phyloP scores from a whole-genome alignment of 2,888 invertebrate genomes.

The Caenorhabditis imperialis region DNA sequence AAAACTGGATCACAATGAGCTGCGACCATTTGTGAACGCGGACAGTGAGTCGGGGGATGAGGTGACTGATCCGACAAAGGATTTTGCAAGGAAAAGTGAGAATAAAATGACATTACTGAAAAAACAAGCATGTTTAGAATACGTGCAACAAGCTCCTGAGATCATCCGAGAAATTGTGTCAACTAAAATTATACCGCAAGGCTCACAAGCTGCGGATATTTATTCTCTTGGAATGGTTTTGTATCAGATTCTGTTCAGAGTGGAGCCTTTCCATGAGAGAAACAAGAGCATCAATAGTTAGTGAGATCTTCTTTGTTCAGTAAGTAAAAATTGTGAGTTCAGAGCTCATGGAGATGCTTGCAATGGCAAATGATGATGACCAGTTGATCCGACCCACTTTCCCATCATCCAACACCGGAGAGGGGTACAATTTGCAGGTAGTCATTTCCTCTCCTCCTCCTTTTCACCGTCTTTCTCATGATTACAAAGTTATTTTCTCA shows the following conservation, averaged over 20 bases:
- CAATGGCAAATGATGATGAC: slow-evolving; percentile 76
- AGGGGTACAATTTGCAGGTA: slow-evolving; percentile 72
- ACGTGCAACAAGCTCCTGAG: slow-evolving; percentile 77
- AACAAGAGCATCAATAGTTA: slow-evolving; percentile 68
- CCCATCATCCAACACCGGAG: slow-evolving; percentile 67
- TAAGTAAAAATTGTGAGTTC: too few relatives aligned
- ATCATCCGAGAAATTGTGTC: slow-evolving; percentile 75
- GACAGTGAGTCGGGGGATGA: slow-evolving; percentile 43
- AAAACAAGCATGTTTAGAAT: slow-evolving; percentile 65
- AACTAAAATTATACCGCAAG: slow-evolving; percentile 68
- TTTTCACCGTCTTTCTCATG: too few relatives aligned
- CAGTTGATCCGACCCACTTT: slow-evolving; percentile 74
- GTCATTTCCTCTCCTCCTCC: too few relatives aligned
- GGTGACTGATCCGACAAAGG: slow-evolving; percentile 35
- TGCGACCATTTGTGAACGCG: slow-evolving; percentile 47
- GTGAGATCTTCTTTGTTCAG: too few relatives aligned
- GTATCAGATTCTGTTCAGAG: slow-evolving; percentile 75
- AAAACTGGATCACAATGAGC: slow-evolving; percentile 69
- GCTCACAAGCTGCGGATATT: slow-evolving; percentile 72
- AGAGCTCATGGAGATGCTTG: slow-evolving; percentile 76
- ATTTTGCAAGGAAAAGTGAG: slow-evolving; percentile 51
- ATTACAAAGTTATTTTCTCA: slow-evolving; percentile 33
- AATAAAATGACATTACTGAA: neutral
- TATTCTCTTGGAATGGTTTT: slow-evolving; percentile 75
- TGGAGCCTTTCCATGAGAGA: slow-evolving; percentile 76